Evolutionary conservation across 2,888 invertebrate genomes (phyloP).

Genomic region (Arge pagana): DNA sequence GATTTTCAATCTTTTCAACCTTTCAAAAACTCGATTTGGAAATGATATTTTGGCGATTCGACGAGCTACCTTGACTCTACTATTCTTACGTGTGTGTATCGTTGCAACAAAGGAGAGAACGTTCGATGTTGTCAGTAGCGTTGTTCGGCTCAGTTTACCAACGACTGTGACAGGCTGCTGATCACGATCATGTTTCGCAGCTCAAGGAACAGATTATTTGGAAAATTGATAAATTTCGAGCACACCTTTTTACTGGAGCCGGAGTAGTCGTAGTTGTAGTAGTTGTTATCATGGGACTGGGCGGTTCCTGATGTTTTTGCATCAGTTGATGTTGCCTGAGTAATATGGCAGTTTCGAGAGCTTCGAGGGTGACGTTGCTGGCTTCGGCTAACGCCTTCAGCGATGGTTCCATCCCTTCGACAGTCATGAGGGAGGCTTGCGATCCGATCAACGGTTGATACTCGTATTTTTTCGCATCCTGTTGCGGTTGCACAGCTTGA

Average conservation of each 20-base stretch:
- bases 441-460: conserved; percentile 40
- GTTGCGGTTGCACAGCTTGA: conserved; percentile 34
- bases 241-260: conserved; percentile 46
- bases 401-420: conserved; percentile 59
- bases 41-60: no score
- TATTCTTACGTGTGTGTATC: no score
- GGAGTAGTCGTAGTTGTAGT: conserved; percentile 56
- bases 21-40: no score
- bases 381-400: conserved; percentile 66
- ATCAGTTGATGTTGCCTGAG: conserved; percentile 72
- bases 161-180: no score
- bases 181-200: no score
- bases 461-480: conserved; percentile 34
- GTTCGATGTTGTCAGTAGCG: no score
- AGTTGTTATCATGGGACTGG: conserved; percentile 60
- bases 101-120: no score
- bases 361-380: conserved; percentile 79
- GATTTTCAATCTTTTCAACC: no score
- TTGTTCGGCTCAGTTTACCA: no score
- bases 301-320: conserved; percentile 62
- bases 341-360: conserved; percentile 75
- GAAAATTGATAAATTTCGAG: no score
- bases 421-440: conserved; percentile 44
- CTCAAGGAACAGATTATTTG: no score
- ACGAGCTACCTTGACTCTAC: no score